phyloP scores from a whole-genome alignment of 2,113 vertebrate species.

The Aramus guarauna region DNA sequence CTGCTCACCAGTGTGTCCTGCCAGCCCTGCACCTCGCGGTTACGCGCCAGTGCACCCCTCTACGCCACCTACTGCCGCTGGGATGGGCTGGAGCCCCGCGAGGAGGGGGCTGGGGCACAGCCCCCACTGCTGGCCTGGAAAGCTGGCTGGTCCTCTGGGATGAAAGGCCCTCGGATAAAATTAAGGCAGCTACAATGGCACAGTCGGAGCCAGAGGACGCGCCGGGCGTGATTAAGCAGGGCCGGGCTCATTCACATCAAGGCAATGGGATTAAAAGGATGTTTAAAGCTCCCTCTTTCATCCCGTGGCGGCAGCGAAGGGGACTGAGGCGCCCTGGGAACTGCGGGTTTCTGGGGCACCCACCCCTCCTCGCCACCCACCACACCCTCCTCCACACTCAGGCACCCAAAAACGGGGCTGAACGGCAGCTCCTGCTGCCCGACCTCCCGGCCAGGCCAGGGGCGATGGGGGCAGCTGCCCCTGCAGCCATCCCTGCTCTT shows the following conservation, averaged over 20 bases:
- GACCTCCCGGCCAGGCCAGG: accelerated
- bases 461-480: no score
- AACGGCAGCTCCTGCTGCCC: background rate
- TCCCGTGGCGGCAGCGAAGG: background rate
- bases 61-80: background rate
- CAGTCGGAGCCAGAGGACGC: background rate
- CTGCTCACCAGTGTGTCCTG: background rate
- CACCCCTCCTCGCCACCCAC: background rate
- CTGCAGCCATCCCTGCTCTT: background rate
- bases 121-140: background rate
- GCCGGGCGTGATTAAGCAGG: background rate
- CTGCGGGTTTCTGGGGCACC: background rate
- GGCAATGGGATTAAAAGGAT: background rate
- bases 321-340: background rate
- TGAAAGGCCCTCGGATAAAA: background rate
- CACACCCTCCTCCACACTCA: accelerated
- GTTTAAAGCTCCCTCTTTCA: background rate
- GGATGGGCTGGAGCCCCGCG: background rate
- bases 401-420: background rate
- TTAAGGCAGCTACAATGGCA: background rate
- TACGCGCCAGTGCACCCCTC: background rate
- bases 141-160: background rate
- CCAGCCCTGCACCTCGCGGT: background rate
- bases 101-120: background rate
- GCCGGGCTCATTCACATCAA: background rate